Base-by-base conservation (phyloP, 2,888 invertebrate species). In the Andrena flavipes region DNA sequence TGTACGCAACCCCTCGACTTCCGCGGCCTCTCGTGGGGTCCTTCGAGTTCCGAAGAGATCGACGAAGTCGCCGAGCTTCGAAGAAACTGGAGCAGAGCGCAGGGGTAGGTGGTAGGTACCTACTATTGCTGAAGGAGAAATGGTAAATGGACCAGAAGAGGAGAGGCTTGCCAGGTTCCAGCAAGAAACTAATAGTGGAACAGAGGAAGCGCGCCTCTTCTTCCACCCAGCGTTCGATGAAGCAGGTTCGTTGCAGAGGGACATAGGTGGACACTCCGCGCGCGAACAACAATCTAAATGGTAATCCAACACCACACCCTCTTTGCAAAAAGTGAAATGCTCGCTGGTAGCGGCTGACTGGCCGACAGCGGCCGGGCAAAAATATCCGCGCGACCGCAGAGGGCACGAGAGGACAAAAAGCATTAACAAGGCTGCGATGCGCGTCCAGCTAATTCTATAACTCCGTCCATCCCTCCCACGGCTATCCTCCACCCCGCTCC, bases 261-360 rank as follows among this genome's bases (percentile, higher is more conserved):
- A 49, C 56, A 80, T 78, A 74, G 84, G 65, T 60, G 76, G 26
- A 26, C 56, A 26, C 23, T 59, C 33, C 29, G 60, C 67, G 84
- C 76, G 85, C 84, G 88, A 85, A 88, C 80, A 88, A 92, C 92
- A 93, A 93, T 93, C 90, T 93, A 93, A 93, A 93, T 93, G 93
- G 91, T 93, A 93, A 93, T 93, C 88, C 92, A 87, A 91, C 84
- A 91, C 93, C 93, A 93, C 93, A 91, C 93, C 93, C 91, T 90
- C 91, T 88, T 89, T 59, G 90, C 90, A 92, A 93, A 92, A 93
- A 93, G 88, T 85, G 88, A 92, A 93, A 93, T 92, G 84, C 82
- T 63, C 75, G 76, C 16, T 48, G 62, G 30, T 26, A 59, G 67
- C 62, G 62, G 8, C 42, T 49, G 70, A 10, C 60, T 29, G 62